Percentiles rank a stretch among this genome's conserved stretches.
These are phyloP conservation scores for Ecdyonurus torrentis DNA, from an alignment of 2,888 invertebrate species.

Conservation along the genomic window DNA sequence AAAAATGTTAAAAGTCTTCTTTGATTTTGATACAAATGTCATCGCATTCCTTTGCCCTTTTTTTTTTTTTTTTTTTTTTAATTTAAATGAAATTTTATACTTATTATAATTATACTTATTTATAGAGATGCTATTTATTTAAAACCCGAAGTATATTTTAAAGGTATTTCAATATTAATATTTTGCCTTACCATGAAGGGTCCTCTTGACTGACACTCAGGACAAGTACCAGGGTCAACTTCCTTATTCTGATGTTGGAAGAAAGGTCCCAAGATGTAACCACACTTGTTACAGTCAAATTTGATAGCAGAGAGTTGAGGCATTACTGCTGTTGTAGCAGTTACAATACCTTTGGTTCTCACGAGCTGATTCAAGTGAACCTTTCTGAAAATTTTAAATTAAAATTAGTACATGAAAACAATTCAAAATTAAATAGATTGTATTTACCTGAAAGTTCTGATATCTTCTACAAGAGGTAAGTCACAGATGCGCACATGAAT, in stretches of 20 bases:
- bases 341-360: conserved; percentile 85
- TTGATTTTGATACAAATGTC: too few species aligned
- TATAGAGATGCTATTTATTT: too few species aligned
- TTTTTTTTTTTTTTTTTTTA: too few species aligned
- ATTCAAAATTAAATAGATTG: background rate
- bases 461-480: conserved; percentile 87
- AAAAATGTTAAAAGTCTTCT: too few species aligned
- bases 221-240: conserved; percentile 91
- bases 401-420: background rate
- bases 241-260: conserved; percentile 86
- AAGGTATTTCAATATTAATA: too few species aligned
- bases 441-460: conserved; percentile 67
- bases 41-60: too few species aligned
- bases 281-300: conserved; percentile 94
- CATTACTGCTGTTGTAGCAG: conserved; percentile 84
- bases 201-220: conserved; percentile 91
- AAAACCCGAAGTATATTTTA: too few species aligned
- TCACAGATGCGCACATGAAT: conserved; percentile 92
- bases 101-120: too few species aligned
- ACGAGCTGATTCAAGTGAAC: conserved; percentile 60
- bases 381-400: conserved; percentile 33
- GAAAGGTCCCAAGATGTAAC: conserved; percentile 89
- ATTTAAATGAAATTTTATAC: too few species aligned
- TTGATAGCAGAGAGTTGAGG: conserved; percentile 93
- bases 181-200: conserved; percentile 82